Evolutionary conservation across 2,113 vertebrate genomes (phyloP), one percentile per base, ranked within the genome.

Genomic region (Pterophyllum scalare): DNA sequence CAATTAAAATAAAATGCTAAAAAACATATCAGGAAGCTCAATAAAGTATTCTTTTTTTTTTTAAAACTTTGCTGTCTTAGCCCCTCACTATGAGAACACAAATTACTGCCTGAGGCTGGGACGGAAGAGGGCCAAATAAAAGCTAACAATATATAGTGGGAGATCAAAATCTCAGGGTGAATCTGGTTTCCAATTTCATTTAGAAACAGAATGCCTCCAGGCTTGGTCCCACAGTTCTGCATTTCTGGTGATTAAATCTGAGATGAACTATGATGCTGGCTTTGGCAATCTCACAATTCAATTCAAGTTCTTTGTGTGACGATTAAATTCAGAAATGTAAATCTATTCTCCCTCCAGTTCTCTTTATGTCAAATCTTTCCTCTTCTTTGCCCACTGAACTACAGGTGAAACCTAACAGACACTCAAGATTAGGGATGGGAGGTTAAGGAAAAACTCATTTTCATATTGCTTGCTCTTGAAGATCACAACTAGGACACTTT

Each of bases 131-230:
- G 74, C 74, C 79, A 83, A 85, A 74, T 80, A 70, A 84, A 75
- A 89, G 49, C 49, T 61, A 80, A 83, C 84, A 83, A 75, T 87
- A 86, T 84, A 77, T 81, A 75, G 57, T 43, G 20, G 65, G 82
- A 80, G 75, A 89, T 89, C 38, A 82, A 72, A 83, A 87, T 84
- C 84, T 62, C 59, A 7, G 15, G 59, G 74, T 84, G 59, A 86
- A 84, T 88, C 75, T 6, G 11, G 87, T 87, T 83, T 92, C 81
- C 77, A 75, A 33, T 92, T 91, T 88, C 79, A 88, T 90, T 83
- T 82, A 64, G 62, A 78, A 49, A 72, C 24, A 62, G 62, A 70
- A 59, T 10, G 81, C 62, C 86, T 80, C 7, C 2, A 52, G 82
- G 86, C 81, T 77, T 7, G 1, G 19, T 78, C 77, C 65, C 85